Base-by-base conservation (phyloP, 2,888 invertebrate genomes). In the Athalia cordata region DNA sequence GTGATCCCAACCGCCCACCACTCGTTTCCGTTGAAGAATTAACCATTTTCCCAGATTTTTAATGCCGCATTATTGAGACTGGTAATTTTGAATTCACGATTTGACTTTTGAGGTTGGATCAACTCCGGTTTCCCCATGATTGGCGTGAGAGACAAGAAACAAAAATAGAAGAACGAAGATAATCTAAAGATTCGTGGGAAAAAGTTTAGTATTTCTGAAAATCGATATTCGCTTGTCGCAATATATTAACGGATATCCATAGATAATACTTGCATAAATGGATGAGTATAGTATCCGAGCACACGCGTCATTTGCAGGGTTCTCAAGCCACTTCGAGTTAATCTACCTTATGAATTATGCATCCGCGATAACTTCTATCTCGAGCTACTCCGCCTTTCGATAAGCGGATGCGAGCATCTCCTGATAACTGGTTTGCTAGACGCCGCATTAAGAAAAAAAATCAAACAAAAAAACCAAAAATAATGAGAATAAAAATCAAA, bases 261-360 rank as follows among this genome's bases (percentile, higher is more conserved):
- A 9, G n/a, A 47, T 4, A 29, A 49, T 68, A 29, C 8, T 6
- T 45, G 72, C 52, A 72, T 47, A 59, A 13, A 59, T 72, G 29
- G 68, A 52, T 62, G 5, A 62, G 11, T 7, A n/a, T 4, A 13
- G 15, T 13, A 62, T 57, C 45, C 15, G 13, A 13, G 29, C 13
- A n/a, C n/a, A 59, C 47, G 72, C 43, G 59, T 59, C 72, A 72
- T 72, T 72, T 29, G 72, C 72, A 59, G 45, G 47, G 59, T 59
- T 72, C 59, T 47, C 59, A 68, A 62, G 8, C 13, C 13, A 45
- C 72, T 45, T 47, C 4, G 47, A 72, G 72, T 59, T 72, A 72
- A 59, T 72, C 57, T 59, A 59, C 72, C 72, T 72, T 59, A 72
- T 72, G 72, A 72, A 72, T 72, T 72, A 72, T 72, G 72, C 72